These are phyloP conservation scores for Aleiodes sp. DNA, from an alignment of 1,140 invertebrate genomes.

Conservation along the genomic window DNA sequence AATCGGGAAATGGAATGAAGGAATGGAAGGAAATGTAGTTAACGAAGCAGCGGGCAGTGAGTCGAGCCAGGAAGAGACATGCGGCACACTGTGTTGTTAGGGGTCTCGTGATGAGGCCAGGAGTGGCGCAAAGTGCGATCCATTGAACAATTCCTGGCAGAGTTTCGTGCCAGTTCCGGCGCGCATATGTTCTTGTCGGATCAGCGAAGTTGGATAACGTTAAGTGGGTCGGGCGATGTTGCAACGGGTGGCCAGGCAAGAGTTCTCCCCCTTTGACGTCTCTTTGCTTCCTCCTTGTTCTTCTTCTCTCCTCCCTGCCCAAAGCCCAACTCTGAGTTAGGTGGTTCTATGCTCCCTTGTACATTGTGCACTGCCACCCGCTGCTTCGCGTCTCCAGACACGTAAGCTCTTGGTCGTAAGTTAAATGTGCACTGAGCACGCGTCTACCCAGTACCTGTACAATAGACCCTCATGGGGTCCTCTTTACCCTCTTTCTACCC, in stretches of 20 bases:
- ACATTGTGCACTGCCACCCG: slow-evolving; percentile 23
- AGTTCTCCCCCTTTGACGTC: neutral
- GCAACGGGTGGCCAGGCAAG: slow-evolving; percentile 35
- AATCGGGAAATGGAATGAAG: neutral
- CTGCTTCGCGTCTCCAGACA: slow-evolving; percentile 29
- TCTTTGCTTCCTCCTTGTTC: neutral
- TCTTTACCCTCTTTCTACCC: neutral
- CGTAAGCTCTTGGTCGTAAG: slow-evolving; percentile 30
- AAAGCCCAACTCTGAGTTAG: neutral
- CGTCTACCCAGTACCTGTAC: neutral
- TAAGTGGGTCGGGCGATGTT: slow-evolving; percentile 36
- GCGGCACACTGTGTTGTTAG: slow-evolving; percentile 11
- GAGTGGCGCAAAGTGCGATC: slow-evolving; percentile 33
- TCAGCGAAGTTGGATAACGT: slow-evolving; percentile 34
- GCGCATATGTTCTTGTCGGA: slow-evolving; percentile 37
- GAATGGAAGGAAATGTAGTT: neutral
- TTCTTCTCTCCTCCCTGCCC: too few species aligned
- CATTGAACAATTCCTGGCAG: slow-evolving; percentile 35
- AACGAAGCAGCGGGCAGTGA: neutral
- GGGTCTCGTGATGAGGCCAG: slow-evolving; percentile 32
- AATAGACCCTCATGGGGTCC: neutral
- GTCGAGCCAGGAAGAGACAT: slow-evolving; percentile 20
- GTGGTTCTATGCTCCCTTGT: slow-evolving; percentile 24
- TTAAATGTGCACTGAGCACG: slow-evolving; percentile 30
- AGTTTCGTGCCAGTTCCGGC: slow-evolving; percentile 34